These are phyloP conservation scores for Illadopsis cleaveri DNA, from an alignment of 2,113 vertebrate species.

Conservation along the genomic window DNA sequence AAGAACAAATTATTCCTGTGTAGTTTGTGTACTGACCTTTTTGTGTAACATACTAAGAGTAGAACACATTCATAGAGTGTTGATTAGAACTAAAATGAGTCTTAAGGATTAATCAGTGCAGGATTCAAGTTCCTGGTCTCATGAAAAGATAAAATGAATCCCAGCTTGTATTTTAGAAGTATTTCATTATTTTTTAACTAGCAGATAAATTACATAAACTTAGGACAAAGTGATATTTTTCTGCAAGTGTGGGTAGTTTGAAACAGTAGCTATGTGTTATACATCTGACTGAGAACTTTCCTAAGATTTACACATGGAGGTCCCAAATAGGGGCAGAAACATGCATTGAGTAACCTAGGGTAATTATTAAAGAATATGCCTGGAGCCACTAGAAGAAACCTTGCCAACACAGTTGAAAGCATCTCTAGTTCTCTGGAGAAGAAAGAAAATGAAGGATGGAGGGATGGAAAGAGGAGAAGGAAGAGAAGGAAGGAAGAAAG, in stretches of 20 bases:
- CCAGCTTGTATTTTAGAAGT: not conserved
- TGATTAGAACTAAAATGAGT: not conserved
- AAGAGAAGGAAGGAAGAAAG: no score
- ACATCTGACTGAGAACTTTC: not conserved
- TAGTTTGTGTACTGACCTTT: not conserved
- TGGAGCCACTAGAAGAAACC: not conserved
- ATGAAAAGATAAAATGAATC: no score
- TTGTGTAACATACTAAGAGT: not conserved
- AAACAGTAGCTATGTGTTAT: not conserved
- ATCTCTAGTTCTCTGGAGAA: not conserved
- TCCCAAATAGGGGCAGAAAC: not conserved
- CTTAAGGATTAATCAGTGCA: not conserved
- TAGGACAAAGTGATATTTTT: not conserved
- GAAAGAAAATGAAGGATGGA: not conserved
- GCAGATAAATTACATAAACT: not conserved
- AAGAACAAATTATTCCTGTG: not conserved
- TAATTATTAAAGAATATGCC: not conserved
- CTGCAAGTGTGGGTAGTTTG: not conserved
- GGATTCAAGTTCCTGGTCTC: not conserved
- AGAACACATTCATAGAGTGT: not conserved
- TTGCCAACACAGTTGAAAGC: not conserved
- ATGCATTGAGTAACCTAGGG: accelerated
- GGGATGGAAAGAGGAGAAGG: no score
- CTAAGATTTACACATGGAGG: not conserved
- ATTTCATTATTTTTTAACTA: not conserved